Evolutionary conservation across 2,888 invertebrate genomes (phyloP).

Genomic region (Mycalesis mineus): DNA sequence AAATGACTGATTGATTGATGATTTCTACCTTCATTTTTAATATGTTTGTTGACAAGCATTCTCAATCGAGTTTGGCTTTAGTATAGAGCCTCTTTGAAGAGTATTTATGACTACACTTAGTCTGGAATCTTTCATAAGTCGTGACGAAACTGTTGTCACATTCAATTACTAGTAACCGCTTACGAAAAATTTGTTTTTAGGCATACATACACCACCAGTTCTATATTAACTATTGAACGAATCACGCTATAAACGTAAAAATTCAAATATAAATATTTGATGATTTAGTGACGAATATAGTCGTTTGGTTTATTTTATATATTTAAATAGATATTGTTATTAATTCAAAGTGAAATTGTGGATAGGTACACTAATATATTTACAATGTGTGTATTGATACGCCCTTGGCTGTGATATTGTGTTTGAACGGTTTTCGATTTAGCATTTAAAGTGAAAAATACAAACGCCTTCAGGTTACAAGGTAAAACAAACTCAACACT

Average conservation of each 20-base stretch:
- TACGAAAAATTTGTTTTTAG: constrained; percentile 19
- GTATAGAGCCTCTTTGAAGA: too few species aligned
- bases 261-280: too few species aligned
- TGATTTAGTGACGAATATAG: too few species aligned
- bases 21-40: too few species aligned
- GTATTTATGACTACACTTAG: not conserved
- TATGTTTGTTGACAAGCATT: too few species aligned
- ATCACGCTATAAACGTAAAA: too few species aligned
- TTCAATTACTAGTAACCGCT: constrained; percentile 35
- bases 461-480: constrained; percentile 4
- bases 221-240: constrained; percentile 6
- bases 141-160: constrained; percentile 62
- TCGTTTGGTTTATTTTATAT: too few species aligned
- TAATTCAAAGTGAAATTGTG: too few species aligned
- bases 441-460: not conserved
- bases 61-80: too few species aligned
- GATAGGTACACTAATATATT: too few species aligned
- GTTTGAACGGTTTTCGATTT: not conserved
- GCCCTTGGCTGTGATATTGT: not conserved
- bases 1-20: too few species aligned
- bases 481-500: constrained; percentile 1
- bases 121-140: constrained; percentile 43
- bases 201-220: constrained; percentile 5
- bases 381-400: not conserved
- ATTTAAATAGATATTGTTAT: too few species aligned